Base-by-base conservation (phyloP, 2,888 invertebrate genomes). In the Aphodius granarius region DNA sequence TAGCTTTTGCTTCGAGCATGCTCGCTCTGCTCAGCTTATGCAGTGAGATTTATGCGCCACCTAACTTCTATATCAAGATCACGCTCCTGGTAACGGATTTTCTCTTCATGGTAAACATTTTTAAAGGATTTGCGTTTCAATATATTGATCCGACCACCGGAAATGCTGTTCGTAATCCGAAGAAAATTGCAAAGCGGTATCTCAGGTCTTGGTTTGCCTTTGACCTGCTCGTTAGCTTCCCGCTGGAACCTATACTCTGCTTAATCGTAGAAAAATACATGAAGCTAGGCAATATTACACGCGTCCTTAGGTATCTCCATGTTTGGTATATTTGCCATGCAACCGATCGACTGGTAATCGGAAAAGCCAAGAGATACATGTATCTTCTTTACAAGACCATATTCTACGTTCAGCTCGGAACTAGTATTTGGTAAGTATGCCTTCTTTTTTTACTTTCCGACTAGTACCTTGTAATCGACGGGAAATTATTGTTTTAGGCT, bases 341-440 rank as follows among this genome's bases (percentile, higher is more conserved):
- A 15, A 43, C 43, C 1, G 43, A 43, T 2, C 75, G 72, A 65
- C 63, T 77, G 63, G 20, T 71, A 13, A 71, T 75, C 22, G 75
- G 75, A 20, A 77, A 75, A 43, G 71, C 73, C 19, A 63, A 71
- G 18, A 73, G 73, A 17, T 77, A 73, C 75, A 75, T 73, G 2
- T 75, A 71, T 19, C 78, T 81, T 89, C 75, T 89, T 3, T 77
- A 77, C 62, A 68, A 63, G 70, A 73, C 20, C 13, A n/a, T 77
- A n/a, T 77, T 77, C 62, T n/a, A 70, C 19, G 20, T 70, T 23
- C 74, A 77, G 17, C 13, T 77, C 20, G 75, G 72, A 72, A 70
- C 73, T 13, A 75, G 70, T 71, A 63, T 74, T 21, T 77, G 77
- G 77, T 77, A 65, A 73, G 72, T 68, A 18, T 68, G 15, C 16